Evolutionary conservation across 2,797 vertebrate species (phyloP), one percentile per base, ranked within the genome.

Genomic region (Gallirallus australis): DNA sequence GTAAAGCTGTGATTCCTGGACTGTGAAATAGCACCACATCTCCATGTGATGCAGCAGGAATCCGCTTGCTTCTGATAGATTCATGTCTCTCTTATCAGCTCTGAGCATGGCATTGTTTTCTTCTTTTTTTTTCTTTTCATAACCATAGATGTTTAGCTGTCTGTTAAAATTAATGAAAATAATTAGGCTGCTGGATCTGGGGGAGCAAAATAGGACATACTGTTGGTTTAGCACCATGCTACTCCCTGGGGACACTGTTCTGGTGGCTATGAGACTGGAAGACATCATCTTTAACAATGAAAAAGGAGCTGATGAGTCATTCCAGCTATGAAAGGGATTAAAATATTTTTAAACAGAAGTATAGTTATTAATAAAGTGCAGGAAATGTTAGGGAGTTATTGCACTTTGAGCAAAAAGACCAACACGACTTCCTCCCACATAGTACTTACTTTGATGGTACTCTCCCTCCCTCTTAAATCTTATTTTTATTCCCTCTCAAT

Each of bases 281-380:
- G 71, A 92, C 83, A 82, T 84, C 31, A 8, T 92, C 71, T 80
- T 57, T 56, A 95, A 94, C 94, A 93, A 87, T 68, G 79, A 75
- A 80, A 93, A 91, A 87, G 69, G 71, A 89, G 81, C 57, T 91
- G 84, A 77, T 96, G 94, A 96, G 60, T 97, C 94, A 96, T 77
- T 40, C 33, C 60, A 66, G 87, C 86, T 93, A 92, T 2, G 15
- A 95, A 96, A 96, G 42, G 78, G 89, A 96, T 94, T 96, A 89
- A 94, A 96, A 94, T 96, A 93, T 97, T 96, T 96, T 96, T 90
- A 96, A 95, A 96, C 89, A 96, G 92, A 95, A 76, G 83, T 93
- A 64, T 52, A 93, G 96, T 95, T 96, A 96, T 96, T 97, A 96
- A 96, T 97, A 97, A 96, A 96, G 93, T 64, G 78, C 90, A 95